phyloP scores from a whole-genome alignment of 2,797 vertebrate species.

The Chrysocyon brachyurus region DNA sequence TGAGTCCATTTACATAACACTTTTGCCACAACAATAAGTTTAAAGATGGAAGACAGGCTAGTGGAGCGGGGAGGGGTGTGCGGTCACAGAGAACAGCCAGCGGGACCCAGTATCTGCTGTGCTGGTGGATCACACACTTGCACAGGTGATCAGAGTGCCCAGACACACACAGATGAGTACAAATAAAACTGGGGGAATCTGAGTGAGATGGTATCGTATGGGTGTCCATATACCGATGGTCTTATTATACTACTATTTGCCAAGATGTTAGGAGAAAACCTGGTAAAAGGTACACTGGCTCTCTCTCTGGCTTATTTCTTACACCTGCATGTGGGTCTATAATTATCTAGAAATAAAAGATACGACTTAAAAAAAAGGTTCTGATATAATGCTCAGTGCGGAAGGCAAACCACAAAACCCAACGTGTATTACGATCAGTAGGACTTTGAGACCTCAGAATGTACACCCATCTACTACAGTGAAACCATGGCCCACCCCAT shows the following conservation, averaged over 20 bases:
- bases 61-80: accelerated
- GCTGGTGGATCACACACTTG: background rate
- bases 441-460: background rate
- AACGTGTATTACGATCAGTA: background rate
- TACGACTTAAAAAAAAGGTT: background rate
- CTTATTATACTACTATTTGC: background rate
- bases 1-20: background rate
- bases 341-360: background rate
- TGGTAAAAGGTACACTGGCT: background rate
- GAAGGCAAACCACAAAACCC: background rate
- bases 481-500: background rate
- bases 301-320: background rate
- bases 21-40: background rate
- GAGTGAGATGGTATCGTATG: background rate
- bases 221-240: too few species aligned
- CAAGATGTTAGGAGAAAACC: background rate
- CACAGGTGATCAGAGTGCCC: background rate
- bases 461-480: background rate
- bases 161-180: background rate
- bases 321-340: background rate
- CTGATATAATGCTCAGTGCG: background rate
- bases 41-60: background rate
- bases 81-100: background rate
- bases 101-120: background rate
- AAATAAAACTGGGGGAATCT: background rate